Conservation (phyloP, 2,113 vertebrate genomes). For the Pelvicachromis taeniatus region DNA sequence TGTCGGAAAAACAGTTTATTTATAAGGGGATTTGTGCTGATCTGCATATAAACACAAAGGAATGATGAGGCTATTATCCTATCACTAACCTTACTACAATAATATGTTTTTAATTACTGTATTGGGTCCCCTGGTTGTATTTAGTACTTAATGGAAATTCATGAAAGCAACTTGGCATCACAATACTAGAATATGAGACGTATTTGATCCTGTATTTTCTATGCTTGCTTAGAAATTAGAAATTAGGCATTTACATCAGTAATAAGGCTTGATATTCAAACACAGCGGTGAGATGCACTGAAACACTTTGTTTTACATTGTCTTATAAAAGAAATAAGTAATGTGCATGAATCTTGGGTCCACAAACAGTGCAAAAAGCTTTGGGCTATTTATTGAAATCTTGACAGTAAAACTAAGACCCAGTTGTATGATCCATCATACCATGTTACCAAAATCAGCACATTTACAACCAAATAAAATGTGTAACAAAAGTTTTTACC, state of each 20-base stretch:
- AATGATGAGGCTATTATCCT: slow-evolving; percentile 15
- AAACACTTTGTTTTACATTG: background rate
- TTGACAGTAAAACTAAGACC: background rate
- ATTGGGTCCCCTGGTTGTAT: slow-evolving; percentile 2
- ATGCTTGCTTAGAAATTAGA: background rate
- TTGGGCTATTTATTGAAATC: background rate
- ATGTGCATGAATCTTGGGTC: background rate
- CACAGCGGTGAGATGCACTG: background rate
- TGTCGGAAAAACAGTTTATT: slow-evolving; percentile 62
- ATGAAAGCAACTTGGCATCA: background rate
- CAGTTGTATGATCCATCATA: background rate
- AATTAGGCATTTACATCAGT: background rate
- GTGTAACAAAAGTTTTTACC: background rate
- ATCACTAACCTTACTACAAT: slow-evolving; percentile 17
- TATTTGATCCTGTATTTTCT: background rate
- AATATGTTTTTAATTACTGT: slow-evolving; percentile 46
- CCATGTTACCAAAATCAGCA: background rate
- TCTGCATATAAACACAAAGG: slow-evolving; percentile 40
- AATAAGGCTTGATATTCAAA: background rate
- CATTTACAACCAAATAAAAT: background rate
- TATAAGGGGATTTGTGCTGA: slow-evolving; percentile 61
- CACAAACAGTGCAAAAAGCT: slow-evolving; percentile 6
- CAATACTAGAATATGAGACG: background rate
- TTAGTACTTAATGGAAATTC: slow-evolving; percentile 11
- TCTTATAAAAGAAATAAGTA: background rate